phyloP scores from a whole-genome alignment of 2,113 vertebrate genomes.

The Channa argus region DNA sequence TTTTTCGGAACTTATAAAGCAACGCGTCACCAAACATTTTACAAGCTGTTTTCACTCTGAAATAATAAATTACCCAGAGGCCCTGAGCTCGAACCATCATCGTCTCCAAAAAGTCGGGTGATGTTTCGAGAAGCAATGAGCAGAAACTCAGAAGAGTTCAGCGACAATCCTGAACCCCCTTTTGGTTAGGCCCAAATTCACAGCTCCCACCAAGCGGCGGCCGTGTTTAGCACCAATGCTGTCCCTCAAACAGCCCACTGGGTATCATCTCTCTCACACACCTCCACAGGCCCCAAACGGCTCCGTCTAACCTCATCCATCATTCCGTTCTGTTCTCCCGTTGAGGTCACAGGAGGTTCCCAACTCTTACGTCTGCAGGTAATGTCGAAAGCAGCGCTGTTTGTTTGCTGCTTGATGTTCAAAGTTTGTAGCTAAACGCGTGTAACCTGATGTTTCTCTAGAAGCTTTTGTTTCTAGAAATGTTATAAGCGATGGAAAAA shows the following conservation, averaged over 20 bases:
- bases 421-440: constrained; percentile 1
- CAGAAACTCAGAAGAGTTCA: too few relatives aligned
- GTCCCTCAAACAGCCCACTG: constrained; percentile 42
- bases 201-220: too few relatives aligned
- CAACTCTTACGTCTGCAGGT: constrained; percentile 24
- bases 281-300: constrained; percentile 41
- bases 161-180: too few relatives aligned
- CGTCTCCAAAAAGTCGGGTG: background rate
- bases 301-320: constrained; percentile 50
- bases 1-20: too few relatives aligned
- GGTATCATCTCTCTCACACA: constrained; percentile 25
- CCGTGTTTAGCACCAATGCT: constrained; percentile 1
- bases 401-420: too few relatives aligned
- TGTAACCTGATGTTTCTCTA: background rate
- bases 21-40: too few relatives aligned
- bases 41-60: too few relatives aligned
- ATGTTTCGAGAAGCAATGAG: background rate
- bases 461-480: background rate
- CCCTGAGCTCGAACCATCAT: constrained; percentile 8
- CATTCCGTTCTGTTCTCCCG: constrained; percentile 37
- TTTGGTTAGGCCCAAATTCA: too few relatives aligned
- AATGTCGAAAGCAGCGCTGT: constrained; percentile 35
- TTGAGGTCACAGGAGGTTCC: constrained; percentile 56
- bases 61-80: background rate
- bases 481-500: too few relatives aligned